These are phyloP conservation scores for Vulpes vulpes DNA, from an alignment of 2,113 vertebrate genomes.

Conservation along the genomic window DNA sequence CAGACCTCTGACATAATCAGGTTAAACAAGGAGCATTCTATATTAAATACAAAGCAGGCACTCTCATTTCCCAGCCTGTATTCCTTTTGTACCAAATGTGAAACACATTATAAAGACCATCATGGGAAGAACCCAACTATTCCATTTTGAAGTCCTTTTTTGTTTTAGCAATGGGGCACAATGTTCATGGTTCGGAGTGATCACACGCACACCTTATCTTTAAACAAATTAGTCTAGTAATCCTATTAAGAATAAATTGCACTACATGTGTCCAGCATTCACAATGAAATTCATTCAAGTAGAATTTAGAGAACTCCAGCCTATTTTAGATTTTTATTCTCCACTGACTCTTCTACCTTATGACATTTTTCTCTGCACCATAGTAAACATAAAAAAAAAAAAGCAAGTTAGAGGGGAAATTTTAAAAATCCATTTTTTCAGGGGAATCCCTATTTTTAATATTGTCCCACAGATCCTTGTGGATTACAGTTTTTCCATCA, in stretches of 20 bases:
- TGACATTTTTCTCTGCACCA: background rate
- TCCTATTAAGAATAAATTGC: conserved; percentile 43
- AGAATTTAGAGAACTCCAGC: background rate
- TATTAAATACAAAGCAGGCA: background rate
- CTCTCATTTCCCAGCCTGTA: conserved; percentile 37
- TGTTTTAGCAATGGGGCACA: background rate
- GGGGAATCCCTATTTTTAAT: background rate
- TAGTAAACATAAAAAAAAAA: background rate
- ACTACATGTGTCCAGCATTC: background rate
- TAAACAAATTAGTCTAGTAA: background rate
- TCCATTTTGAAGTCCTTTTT: background rate
- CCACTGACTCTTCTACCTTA: background rate
- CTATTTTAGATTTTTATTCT: conserved; percentile 22
- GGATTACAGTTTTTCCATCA: background rate
- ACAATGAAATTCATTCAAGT: background rate
- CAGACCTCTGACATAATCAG: background rate
- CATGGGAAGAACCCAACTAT: background rate
- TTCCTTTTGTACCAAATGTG: background rate
- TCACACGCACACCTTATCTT: background rate
- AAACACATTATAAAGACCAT: background rate
- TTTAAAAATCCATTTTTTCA: background rate
- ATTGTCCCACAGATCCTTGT: background rate
- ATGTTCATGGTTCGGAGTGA: background rate
- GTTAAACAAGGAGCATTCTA: background rate
- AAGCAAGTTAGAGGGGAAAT: background rate